These are phyloP conservation scores for Hoplodrina ambigua DNA, from an alignment of 2,888 invertebrate species.

Conservation along the genomic window DNA sequence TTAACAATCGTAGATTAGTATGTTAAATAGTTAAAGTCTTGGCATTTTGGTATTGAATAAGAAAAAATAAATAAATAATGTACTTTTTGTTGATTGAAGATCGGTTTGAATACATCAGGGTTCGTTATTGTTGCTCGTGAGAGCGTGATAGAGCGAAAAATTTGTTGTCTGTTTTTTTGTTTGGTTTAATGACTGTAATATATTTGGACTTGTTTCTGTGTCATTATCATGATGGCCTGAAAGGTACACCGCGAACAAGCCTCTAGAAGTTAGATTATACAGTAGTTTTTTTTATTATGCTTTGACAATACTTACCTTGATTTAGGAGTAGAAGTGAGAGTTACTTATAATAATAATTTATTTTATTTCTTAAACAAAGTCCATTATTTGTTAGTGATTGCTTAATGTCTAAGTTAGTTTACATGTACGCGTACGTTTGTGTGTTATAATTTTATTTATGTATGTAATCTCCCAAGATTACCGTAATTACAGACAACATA, in stretches of 20 bases:
- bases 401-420: too few relatives aligned
- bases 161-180: constrained; percentile 3
- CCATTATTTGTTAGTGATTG: too few relatives aligned
- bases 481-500: constrained; percentile 16
- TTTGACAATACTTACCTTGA: too few relatives aligned
- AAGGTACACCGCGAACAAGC: too few relatives aligned
- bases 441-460: too few relatives aligned
- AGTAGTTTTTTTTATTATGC: too few relatives aligned
- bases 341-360: too few relatives aligned
- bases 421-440: too few relatives aligned
- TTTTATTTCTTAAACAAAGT: too few relatives aligned
- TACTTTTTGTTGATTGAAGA: constrained; percentile 59
- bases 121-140: constrained; percentile 36
- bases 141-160: constrained; percentile 30
- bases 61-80: constrained; percentile 64
- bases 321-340: too few relatives aligned
- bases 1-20: constrained; percentile 87
- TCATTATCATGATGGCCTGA: background rate
- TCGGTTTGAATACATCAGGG: constrained; percentile 42
- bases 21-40: constrained; percentile 79
- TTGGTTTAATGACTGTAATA: background rate
- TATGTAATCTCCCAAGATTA: background rate
- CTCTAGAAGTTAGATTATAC: too few relatives aligned
- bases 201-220: constrained; percentile 14
- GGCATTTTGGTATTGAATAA: constrained; percentile 71